phyloP scores from a whole-genome alignment of 2,113 vertebrate species.

The Mobula hypostoma region DNA sequence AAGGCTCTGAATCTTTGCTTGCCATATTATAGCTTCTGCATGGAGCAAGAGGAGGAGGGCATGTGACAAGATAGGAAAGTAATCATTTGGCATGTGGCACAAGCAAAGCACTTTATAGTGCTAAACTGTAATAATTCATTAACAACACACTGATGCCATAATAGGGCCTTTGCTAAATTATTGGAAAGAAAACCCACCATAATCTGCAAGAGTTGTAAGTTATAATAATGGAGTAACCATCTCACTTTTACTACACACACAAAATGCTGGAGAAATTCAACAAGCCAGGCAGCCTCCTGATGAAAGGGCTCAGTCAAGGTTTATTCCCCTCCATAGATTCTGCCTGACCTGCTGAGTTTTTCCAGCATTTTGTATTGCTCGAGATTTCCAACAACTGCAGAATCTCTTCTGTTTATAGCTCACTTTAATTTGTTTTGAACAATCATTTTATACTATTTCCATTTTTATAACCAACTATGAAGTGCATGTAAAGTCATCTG shows the following conservation, averaged over 20 bases:
- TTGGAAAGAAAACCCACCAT: not conserved
- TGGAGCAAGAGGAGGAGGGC: not conserved
- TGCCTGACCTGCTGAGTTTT: too few relatives aligned
- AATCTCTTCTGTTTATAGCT: too few relatives aligned
- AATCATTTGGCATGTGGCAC: not conserved
- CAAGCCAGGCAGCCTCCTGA: too few relatives aligned
- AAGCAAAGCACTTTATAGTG: not conserved
- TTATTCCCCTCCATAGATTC: too few relatives aligned
- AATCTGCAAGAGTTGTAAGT: not conserved
- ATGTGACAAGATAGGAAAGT: too few relatives aligned
- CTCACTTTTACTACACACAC: not conserved
- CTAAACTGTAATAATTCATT: not conserved
- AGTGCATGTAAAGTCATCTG: not conserved
- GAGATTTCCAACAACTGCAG: too few relatives aligned
- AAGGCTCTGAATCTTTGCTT: not conserved
- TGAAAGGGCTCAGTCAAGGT: too few relatives aligned
- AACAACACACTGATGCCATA: not conserved
- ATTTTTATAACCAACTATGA: constrained; percentile 21
- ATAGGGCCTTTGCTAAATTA: not conserved
- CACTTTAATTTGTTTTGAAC: not conserved
- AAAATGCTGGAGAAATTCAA: too few relatives aligned
- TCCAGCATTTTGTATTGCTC: too few relatives aligned
- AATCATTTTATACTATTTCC: not conserved
- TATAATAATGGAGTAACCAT: not conserved
- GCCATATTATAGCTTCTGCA: not conserved